Evolutionary conservation across 2,797 vertebrate genomes (phyloP).

Genomic region (Halcyon chelicuti): DNA sequence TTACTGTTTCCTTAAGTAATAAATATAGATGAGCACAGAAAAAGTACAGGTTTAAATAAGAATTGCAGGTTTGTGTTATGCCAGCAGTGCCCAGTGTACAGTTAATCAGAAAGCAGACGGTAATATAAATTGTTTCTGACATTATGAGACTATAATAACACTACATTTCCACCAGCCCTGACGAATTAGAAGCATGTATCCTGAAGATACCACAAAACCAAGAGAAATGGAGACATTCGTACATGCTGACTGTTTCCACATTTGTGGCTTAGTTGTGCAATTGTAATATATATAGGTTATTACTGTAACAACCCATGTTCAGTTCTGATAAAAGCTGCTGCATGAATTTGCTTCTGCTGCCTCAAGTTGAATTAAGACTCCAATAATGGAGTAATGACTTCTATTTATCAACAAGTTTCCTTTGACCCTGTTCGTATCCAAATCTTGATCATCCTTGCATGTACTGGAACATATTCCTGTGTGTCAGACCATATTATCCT

Average conservation of each 20-base stretch:
- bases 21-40: conserved; percentile 42
- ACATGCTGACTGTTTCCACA: neutral
- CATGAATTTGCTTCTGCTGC: neutral
- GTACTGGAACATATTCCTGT: neutral
- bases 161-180: neutral
- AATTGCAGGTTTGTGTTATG: conserved; percentile 19
- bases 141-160: conserved; percentile 29
- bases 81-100: conserved; percentile 27
- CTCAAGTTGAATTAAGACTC: neutral
- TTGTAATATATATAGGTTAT: neutral
- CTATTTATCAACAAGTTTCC: neutral
- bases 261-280: neutral
- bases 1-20: conserved; percentile 50
- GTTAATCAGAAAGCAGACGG: conserved; percentile 52
- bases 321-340: neutral
- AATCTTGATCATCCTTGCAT: neutral
- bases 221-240: conserved; percentile 25
- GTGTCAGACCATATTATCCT: neutral
- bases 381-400: neutral
- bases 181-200: neutral
- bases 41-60: conserved; percentile 51
- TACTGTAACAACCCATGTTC: neutral
- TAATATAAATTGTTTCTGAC: conserved; percentile 60
- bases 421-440: neutral
- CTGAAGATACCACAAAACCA: conserved; percentile 18